Percentiles rank a stretch among this genome's conserved stretches.
These are phyloP conservation scores for Capricornis sumatraensis DNA, from an alignment of 2,113 vertebrate genomes.

Conservation along the genomic window DNA sequence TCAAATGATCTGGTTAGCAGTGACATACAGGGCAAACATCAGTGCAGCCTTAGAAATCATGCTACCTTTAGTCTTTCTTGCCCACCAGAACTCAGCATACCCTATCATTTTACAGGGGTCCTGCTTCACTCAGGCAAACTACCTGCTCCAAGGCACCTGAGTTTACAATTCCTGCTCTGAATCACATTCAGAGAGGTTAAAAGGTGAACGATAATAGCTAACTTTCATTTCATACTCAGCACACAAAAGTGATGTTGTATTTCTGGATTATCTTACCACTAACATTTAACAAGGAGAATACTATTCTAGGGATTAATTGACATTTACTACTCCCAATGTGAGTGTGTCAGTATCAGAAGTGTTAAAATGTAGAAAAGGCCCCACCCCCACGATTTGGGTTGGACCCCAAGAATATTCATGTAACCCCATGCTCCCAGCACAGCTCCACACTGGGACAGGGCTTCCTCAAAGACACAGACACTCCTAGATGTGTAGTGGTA, in stretches of 20 bases:
- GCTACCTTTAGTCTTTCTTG: background rate
- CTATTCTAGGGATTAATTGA: background rate
- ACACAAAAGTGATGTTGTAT: background rate
- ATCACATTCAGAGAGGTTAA: conserved; percentile 17
- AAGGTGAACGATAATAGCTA: conserved; percentile 13
- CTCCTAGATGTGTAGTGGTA: background rate
- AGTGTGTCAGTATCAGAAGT: background rate
- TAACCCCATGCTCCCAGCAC: background rate
- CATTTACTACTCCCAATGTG: background rate
- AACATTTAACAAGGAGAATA: background rate
- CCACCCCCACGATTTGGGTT: background rate
- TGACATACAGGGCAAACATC: background rate
- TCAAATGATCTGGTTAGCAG: background rate
- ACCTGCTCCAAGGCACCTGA: background rate
- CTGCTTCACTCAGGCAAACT: background rate
- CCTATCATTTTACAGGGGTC: background rate
- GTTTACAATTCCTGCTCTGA: conserved; percentile 17
- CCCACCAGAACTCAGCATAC: background rate
- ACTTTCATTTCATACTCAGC: background rate
- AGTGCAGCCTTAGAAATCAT: background rate
- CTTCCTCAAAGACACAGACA: conserved; percentile 24
- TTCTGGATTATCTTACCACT: conserved; percentile 17
- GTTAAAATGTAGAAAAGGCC: background rate
- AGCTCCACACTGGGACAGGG: background rate
- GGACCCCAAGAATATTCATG: background rate